Evolutionary conservation across 2,797 vertebrate species (phyloP).

Genomic region (Leucoraja ocellata): DNA sequence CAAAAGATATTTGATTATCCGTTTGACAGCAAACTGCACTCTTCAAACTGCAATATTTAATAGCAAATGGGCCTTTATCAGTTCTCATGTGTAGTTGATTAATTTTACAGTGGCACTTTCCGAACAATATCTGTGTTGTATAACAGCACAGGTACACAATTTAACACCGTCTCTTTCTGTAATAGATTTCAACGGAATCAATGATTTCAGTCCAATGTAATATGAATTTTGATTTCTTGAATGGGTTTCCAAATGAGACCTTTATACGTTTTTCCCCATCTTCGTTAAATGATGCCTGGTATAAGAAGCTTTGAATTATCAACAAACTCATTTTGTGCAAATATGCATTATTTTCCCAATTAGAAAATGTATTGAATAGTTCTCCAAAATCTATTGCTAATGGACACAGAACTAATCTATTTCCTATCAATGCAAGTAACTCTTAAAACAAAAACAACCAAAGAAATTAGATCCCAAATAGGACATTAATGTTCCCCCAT

Average conservation of each 20-base stretch:
- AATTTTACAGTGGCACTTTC: slow-evolving; percentile 15
- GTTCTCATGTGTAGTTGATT: slow-evolving; percentile 7
- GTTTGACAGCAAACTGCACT: background rate
- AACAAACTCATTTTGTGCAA: background rate
- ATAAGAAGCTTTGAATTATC: background rate
- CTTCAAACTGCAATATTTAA: slow-evolving; percentile 16
- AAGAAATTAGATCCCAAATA: too few species aligned
- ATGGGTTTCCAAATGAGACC: background rate
- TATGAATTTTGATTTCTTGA: background rate
- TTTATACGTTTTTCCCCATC: background rate
- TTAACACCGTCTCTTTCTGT: background rate
- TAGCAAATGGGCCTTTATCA: background rate
- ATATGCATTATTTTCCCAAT: background rate
- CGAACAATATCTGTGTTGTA: background rate
- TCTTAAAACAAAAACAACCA: too few species aligned
- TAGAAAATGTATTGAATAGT: slow-evolving; percentile 22
- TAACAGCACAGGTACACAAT: background rate
- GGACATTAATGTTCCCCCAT: too few species aligned
- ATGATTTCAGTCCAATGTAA: background rate
- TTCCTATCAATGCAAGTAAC: background rate
- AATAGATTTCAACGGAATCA: background rate
- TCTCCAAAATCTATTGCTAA: slow-evolving; percentile 29
- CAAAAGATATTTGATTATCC: slow-evolving; percentile 5
- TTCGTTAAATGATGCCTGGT: background rate
- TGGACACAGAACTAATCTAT: background rate